Percentiles rank a stretch among this genome's conserved stretches.
Evolutionary conservation across 2,113 vertebrate genomes (phyloP).

Genomic region (Antechinus stuartii): DNA sequence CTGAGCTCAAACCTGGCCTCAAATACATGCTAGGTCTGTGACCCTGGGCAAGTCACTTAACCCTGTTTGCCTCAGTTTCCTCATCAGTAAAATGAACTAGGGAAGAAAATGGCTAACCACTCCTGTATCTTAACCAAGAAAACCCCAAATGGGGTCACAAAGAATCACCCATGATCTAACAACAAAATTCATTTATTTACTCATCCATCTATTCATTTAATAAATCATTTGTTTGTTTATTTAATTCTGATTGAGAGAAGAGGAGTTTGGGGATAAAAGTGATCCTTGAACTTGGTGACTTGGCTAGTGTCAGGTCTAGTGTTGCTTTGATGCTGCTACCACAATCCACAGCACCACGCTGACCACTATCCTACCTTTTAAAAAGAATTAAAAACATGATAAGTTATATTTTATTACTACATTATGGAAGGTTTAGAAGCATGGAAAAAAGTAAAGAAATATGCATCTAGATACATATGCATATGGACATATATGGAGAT

Average conservation of each 20-base stretch:
- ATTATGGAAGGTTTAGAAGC: constrained; percentile 6
- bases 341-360: not conserved
- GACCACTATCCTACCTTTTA: not conserved
- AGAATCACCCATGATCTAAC: no score
- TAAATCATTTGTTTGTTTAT: not conserved
- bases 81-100: no score
- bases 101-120: no score
- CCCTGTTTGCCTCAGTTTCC: no score
- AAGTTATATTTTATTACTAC: not conserved
- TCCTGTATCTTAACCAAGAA: no score
- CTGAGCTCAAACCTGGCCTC: no score
- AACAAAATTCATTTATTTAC: no score
- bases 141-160: no score
- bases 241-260: not conserved
- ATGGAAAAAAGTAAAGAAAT: not conserved
- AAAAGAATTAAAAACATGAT: not conserved
- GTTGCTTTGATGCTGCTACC: not conserved
- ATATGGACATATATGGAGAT: not conserved
- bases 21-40: no score
- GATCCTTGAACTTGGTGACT: fast-evolving
- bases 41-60: no score
- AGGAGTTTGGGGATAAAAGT: not conserved
- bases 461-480: not conserved
- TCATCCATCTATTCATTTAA: not conserved
- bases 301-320: no score